A percentile compares a stretch with the other conserved stretches of the same genome.
phyloP scores from a whole-genome alignment of 2,888 invertebrate genomes.

The Spisula subtruncata region DNA sequence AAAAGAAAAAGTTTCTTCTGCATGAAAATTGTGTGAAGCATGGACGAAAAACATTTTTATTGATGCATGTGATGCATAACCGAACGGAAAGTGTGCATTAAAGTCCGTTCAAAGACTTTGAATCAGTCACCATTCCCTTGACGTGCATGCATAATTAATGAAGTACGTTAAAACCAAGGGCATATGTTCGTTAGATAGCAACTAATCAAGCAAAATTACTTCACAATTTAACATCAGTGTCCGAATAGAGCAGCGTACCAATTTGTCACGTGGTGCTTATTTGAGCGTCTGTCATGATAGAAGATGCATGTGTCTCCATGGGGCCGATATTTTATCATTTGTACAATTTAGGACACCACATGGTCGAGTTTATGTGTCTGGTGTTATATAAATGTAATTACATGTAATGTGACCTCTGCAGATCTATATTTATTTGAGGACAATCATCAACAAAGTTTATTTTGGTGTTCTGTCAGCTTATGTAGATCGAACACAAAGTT shows the following conservation, averaged over 20 bases:
- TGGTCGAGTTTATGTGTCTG: too few relatives aligned
- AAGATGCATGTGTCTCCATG: background rate
- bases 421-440: too few relatives aligned
- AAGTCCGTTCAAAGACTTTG: slow-evolving; percentile 8
- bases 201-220: slow-evolving; percentile 19
- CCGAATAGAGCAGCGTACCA: background rate
- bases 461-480: too few relatives aligned
- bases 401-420: too few relatives aligned
- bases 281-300: background rate
- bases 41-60: background rate
- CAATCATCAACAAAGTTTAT: too few relatives aligned
- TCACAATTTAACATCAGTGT: background rate
- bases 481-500: too few relatives aligned
- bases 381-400: too few relatives aligned
- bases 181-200: slow-evolving; percentile 13
- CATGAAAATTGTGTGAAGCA: background rate
- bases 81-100: slow-evolving; percentile 5
- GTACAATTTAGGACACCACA: too few relatives aligned
- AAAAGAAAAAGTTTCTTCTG: background rate
- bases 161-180: background rate
- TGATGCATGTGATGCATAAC: background rate
- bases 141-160: background rate
- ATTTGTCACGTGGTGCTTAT: background rate
- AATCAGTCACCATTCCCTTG: background rate
- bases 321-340: background rate